Percentiles rank a stretch among this genome's conserved stretches.
phyloP scores from a whole-genome alignment of 2,797 vertebrate species.

The Sebastes variabilis region DNA sequence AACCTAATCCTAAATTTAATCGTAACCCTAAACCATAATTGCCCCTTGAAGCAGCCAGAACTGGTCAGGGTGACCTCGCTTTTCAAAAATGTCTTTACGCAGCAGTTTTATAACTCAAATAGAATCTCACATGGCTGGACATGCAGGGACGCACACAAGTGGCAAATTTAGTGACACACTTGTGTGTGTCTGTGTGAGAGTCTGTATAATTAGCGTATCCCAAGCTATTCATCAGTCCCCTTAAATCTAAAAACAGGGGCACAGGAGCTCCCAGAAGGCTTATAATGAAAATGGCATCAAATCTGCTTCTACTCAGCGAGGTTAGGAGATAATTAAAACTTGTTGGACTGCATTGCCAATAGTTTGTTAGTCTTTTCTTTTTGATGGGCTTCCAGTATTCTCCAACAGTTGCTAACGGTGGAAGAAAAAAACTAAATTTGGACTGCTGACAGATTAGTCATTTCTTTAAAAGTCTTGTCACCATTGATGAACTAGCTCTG shows the following conservation, averaged over 20 bases:
- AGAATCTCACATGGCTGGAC: conserved; percentile 12
- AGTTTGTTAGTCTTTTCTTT: not conserved
- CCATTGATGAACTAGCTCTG: not conserved
- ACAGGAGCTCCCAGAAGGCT: conserved; percentile 46
- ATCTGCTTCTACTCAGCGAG: conserved; percentile 14
- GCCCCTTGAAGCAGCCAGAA: not conserved
- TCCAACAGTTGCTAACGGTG: not conserved
- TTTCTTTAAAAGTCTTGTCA: not conserved
- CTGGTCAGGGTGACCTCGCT: conserved; percentile 27
- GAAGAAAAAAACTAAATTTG: not conserved
- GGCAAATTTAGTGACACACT: not conserved
- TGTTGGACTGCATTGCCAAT: not conserved
- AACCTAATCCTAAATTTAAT: conserved; percentile 11
- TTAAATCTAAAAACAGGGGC: conserved; percentile 52
- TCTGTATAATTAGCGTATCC: conserved; percentile 51
- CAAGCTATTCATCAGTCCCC: conserved; percentile 41
- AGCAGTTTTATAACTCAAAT: conserved; percentile 12
- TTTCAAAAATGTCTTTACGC: conserved; percentile 6
- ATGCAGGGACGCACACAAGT: not conserved
- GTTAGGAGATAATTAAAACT: conserved; percentile 14
- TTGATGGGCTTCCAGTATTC: not conserved
- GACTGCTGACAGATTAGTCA: not conserved
- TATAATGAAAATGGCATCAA: conserved; percentile 38
- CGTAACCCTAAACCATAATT: conserved; percentile 30
- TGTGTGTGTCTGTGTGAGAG: conserved; percentile 15